Conservation (phyloP, 2,797 vertebrate species). For the Clarias fuscus region DNA sequence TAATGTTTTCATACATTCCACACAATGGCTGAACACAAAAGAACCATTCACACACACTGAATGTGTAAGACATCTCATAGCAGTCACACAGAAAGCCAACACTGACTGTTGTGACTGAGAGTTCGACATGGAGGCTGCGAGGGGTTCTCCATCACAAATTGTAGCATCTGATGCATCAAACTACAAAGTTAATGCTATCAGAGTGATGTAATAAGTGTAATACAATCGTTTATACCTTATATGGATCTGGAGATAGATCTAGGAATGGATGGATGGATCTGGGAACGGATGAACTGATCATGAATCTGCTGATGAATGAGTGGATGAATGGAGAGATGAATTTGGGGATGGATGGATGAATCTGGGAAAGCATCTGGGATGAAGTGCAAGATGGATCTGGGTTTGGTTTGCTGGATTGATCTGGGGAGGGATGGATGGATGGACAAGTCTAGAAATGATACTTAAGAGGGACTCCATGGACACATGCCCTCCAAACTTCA, state of each 20-base stretch:
- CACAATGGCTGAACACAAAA: slow-evolving; percentile 59
- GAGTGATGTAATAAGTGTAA: background rate
- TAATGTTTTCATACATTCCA: slow-evolving; percentile 61
- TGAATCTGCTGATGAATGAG: no score
- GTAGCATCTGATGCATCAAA: background rate
- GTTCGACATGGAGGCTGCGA: slow-evolving; percentile 43
- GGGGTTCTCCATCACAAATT: slow-evolving; percentile 27
- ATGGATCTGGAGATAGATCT: no score
- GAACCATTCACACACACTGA: slow-evolving; percentile 58
- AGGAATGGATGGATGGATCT: no score
- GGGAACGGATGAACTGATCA: no score
- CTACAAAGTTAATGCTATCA: background rate
- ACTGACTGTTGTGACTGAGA: slow-evolving; percentile 54
- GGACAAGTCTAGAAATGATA: no score
- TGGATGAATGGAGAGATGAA: no score
- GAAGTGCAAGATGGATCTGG: no score
- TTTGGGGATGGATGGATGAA: no score
- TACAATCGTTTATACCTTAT: no score
- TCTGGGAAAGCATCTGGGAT: no score
- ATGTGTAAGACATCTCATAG: slow-evolving; percentile 62
- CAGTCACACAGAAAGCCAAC: slow-evolving; percentile 52
- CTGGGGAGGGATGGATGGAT: no score
- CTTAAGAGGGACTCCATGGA: background rate
- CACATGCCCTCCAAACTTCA: background rate
- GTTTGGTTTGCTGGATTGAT: no score